Conservation (phyloP, 2,113 vertebrate genomes). For the Hypomesus transpacificus region DNA sequence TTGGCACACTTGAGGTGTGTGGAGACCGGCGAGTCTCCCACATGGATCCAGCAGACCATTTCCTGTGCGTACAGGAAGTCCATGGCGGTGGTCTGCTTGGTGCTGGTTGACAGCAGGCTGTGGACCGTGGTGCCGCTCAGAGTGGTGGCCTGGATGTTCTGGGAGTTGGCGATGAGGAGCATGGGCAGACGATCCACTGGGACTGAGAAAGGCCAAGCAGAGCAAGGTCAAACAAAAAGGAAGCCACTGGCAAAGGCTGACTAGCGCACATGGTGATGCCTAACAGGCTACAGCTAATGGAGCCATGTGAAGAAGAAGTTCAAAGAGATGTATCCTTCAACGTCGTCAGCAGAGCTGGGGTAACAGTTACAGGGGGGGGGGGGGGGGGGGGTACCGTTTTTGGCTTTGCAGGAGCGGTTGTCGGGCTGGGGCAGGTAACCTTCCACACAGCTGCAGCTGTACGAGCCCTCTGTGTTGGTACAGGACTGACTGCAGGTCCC, state of each 20-base stretch:
- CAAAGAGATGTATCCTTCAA: neutral
- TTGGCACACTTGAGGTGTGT: constrained; percentile 90
- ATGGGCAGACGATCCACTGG: constrained; percentile 87
- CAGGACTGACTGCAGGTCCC: constrained; percentile 95
- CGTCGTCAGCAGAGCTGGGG: neutral
- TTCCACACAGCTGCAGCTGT: constrained; percentile 91
- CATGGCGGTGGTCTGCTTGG: constrained; percentile 95
- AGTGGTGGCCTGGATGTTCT: constrained; percentile 90
- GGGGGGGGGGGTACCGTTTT: constrained; percentile 78
- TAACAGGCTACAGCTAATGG: too few relatives aligned
- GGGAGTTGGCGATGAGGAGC: constrained; percentile 92
- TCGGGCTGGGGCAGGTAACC: constrained; percentile 93
- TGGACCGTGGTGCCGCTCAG: constrained; percentile 76
- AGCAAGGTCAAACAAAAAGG: neutral
- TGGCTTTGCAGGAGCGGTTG: constrained; percentile 96
- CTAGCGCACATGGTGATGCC: too few relatives aligned
- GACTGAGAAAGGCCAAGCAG: constrained; percentile 55
- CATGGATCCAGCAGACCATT: constrained; percentile 93
- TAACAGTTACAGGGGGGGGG: neutral
- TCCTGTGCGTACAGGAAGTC: constrained; percentile 91
- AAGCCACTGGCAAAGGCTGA: neutral
- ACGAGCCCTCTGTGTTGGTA: constrained; percentile 85
- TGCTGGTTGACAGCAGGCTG: constrained; percentile 81
- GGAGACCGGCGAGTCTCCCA: constrained; percentile 82
- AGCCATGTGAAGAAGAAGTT: too few relatives aligned